Base-by-base conservation (phyloP, 2,888 invertebrate genomes). In the Drosophila hamatofila region DNA sequence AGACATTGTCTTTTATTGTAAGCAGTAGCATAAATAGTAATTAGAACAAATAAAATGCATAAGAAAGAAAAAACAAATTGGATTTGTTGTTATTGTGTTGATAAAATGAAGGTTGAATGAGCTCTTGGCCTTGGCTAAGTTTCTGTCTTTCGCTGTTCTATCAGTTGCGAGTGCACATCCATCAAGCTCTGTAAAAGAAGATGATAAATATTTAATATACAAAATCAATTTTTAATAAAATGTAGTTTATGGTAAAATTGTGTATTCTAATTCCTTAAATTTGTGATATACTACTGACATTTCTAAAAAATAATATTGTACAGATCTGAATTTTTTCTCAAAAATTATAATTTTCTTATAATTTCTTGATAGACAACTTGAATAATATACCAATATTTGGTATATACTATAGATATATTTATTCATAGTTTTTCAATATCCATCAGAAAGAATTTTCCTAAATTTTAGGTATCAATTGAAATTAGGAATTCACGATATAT, bases 111-210 rank as follows among this genome's bases (percentile, higher is more conserved):
- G 11, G 1, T 39, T 12, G 51, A 8, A 1, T 23, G n/a, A n/a
- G 27, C 3, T 12, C 2, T 9, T 2, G n/a, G n/a, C 23, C 18
- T 7, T 16, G n/a, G 35, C 42, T 37, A 60, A 14, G 30, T 33
- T 62, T 71, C 54, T 18, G 72, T 25, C 44, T 69, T 61, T 8
- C 65, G 70, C 56, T 88, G 88, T 66, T 95, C 96, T 91, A 97
- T 96, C 93, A 97, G 94, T 94, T 96, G 96, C 93, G 96, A 96
- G 93, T 97, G 97, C 90, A 97, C 96, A 91, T 95, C 95, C 94
- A 97, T 96, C 93, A 97, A 95, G 92, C 96, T 96, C 97, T 97
- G 84, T 8, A 83, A 83, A 48, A 12, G 57, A 9, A 21, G 41
- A 18, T 2, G 14, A 1, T 5, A 27, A 6, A 30, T 30, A 16